Conservation (phyloP, 1,140 invertebrate genomes). For the Lepidurus arcticus region DNA sequence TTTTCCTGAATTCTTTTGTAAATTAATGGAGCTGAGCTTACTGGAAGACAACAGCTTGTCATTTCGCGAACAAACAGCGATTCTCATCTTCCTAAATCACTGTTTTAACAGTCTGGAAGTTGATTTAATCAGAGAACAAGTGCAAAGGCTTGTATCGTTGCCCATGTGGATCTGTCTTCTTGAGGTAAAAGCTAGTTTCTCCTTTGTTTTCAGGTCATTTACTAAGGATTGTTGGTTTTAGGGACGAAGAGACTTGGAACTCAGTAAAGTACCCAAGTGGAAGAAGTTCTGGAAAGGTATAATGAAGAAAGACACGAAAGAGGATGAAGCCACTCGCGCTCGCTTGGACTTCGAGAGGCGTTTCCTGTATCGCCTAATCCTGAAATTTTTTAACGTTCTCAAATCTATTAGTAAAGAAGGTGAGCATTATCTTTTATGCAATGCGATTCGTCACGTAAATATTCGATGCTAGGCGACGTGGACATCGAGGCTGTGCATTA, state of each 20-base stretch:
- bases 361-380: constrained; percentile 81
- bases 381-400: constrained; percentile 81
- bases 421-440: constrained; percentile 39
- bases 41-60: constrained; percentile 51
- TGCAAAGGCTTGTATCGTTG: constrained; percentile 84
- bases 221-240: constrained; percentile 39
- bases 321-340: constrained; percentile 59
- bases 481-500: constrained; percentile 63
- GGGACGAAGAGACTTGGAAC: constrained; percentile 73
- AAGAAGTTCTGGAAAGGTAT: constrained; percentile 86
- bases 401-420: constrained; percentile 65
- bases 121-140: constrained; percentile 82
- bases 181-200: constrained; percentile 50
- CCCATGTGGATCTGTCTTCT: constrained; percentile 91
- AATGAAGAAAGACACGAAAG: constrained; percentile 70
- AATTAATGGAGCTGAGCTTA: constrained; percentile 67
- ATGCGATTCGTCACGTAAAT: constrained; percentile 22
- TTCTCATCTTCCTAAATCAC: constrained; percentile 90
- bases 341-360: constrained; percentile 77
- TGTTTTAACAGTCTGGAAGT: constrained; percentile 96
- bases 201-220: background rate
- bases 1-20: constrained; percentile 81
- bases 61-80: constrained; percentile 74
- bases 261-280: constrained; percentile 81
- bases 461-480: constrained; percentile 47